A percentile compares a stretch with the other conserved stretches of the same genome.
phyloP scores from a whole-genome alignment of 2,797 vertebrate genomes.

The Onychomys torridus region DNA sequence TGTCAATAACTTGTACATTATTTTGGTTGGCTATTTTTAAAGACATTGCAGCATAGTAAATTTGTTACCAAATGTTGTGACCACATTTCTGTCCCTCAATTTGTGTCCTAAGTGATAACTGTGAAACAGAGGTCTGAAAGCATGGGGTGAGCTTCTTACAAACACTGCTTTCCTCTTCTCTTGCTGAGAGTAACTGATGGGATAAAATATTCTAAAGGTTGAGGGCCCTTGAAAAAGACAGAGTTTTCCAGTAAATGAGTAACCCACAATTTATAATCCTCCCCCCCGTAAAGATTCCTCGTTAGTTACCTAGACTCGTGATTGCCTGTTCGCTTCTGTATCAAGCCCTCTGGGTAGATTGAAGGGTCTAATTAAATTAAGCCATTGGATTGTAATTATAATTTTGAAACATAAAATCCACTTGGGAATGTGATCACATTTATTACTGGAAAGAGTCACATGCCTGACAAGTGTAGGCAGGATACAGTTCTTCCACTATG shows the following conservation, averaged over 20 bases:
- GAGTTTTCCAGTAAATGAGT: slow-evolving; percentile 51
- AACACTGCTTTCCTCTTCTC: slow-evolving; percentile 4
- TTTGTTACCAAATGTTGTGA: slow-evolving; percentile 41
- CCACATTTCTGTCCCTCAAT: slow-evolving; percentile 41
- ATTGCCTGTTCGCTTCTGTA: slow-evolving; percentile 82
- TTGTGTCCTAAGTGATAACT: slow-evolving; percentile 55
- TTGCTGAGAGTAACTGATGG: background rate
- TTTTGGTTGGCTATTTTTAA: slow-evolving; percentile 60
- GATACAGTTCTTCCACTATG: background rate
- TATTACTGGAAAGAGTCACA: slow-evolving; percentile 78
- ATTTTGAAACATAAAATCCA: slow-evolving; percentile 86
- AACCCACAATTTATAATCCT: slow-evolving; percentile 57
- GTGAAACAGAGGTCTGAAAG: slow-evolving; percentile 39
- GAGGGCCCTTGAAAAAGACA: slow-evolving; percentile 58
- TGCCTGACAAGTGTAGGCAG: background rate
- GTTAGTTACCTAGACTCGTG: slow-evolving; percentile 79
- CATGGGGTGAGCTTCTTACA: background rate
- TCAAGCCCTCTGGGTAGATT: slow-evolving; percentile 80
- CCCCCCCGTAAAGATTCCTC: slow-evolving; percentile 46
- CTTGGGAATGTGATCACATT: slow-evolving; percentile 84
- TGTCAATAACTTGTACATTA: slow-evolving; percentile 56
- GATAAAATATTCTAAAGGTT: slow-evolving; percentile 10
- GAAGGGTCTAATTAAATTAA: slow-evolving; percentile 88
- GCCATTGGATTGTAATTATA: slow-evolving; percentile 87
- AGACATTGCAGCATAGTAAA: background rate